Conservation (phyloP, 2,113 vertebrate genomes). For the Ptilonorhynchus violaceus region DNA sequence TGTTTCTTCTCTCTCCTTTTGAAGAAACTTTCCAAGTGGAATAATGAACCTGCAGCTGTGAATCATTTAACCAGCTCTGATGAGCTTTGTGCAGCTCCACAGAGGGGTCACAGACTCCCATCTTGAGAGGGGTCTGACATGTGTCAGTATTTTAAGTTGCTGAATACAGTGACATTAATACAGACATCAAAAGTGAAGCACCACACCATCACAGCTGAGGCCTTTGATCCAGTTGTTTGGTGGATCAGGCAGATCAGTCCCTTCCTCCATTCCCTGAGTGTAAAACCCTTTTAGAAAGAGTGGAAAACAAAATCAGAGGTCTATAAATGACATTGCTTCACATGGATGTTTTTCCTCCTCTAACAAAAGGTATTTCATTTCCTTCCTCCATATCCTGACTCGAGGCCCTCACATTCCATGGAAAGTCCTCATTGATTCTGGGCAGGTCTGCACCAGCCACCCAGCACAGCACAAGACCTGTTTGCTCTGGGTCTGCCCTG, state of each 20-base stretch:
- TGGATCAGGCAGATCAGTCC: background rate
- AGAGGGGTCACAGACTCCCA: background rate
- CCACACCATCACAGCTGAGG: background rate
- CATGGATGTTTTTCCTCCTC: background rate
- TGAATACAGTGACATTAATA: too few relatives aligned
- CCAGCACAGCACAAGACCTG: fast-evolving
- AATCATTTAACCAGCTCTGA: background rate
- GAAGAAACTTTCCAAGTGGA: background rate
- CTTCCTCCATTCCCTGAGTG: background rate
- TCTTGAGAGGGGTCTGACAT: background rate
- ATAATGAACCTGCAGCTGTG: background rate
- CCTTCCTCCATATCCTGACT: background rate
- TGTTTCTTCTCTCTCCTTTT: background rate
- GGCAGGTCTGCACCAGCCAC: background rate
- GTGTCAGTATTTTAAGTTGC: background rate
- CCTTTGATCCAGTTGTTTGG: background rate
- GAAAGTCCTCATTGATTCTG: too few relatives aligned
- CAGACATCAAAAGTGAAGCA: too few relatives aligned
- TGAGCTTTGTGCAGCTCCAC: background rate
- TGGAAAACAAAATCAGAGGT: background rate
- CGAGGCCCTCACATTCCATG: background rate
- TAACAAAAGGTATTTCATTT: background rate
- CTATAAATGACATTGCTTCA: background rate
- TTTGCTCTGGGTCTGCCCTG: too few relatives aligned
- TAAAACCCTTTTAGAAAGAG: background rate